A percentile compares a stretch with the other conserved stretches of the same genome.
Evolutionary conservation across 2,113 vertebrate genomes (phyloP).

Genomic region (Arizona elegans): DNA sequence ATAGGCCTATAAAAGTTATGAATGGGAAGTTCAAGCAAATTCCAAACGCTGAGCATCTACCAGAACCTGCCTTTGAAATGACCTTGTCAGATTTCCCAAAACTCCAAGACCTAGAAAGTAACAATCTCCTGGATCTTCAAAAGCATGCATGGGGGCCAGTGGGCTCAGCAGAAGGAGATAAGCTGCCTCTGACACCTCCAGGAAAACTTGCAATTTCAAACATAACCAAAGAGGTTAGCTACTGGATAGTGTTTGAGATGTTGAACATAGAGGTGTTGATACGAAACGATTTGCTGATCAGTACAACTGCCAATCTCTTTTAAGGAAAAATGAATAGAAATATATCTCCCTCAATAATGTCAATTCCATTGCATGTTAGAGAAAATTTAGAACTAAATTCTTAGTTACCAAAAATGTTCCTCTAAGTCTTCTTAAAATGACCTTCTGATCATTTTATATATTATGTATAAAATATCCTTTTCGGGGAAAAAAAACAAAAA

Average conservation of each 20-base stretch:
- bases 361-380: background rate
- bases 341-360: background rate
- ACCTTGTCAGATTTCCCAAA: conserved; percentile 64
- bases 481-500: background rate
- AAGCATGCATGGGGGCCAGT: conserved; percentile 41
- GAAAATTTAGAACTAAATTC: background rate
- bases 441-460: background rate
- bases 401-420: background rate
- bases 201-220: conserved; percentile 12
- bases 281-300: background rate
- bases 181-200: conserved; percentile 23
- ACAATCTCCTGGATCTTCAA: background rate
- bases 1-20: conserved; percentile 56
- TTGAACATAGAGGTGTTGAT: background rate
- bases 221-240: conserved; percentile 47
- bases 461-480: background rate
- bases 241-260: background rate
- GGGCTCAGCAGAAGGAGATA: conserved; percentile 8
- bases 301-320: background rate
- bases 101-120: conserved; percentile 46
- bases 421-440: background rate
- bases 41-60: conserved; percentile 44
- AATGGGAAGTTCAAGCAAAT: conserved; percentile 55
- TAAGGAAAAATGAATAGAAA: background rate
- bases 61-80: conserved; percentile 58